Evolutionary conservation across 2,888 invertebrate genomes (phyloP).

Genomic region (Patella depressa): DNA sequence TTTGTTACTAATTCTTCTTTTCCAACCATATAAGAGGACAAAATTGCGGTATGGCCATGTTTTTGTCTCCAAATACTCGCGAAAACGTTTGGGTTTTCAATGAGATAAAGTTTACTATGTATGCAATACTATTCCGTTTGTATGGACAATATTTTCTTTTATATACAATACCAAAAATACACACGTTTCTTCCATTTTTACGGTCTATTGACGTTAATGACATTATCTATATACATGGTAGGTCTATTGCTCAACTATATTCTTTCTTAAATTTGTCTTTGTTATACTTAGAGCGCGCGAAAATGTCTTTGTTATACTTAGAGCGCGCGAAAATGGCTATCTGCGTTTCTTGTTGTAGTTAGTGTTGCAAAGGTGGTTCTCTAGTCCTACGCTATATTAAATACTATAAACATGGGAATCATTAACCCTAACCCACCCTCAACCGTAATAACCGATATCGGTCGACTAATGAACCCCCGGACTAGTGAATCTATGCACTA

Average conservation of each 20-base stretch:
- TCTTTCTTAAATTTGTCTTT: background rate
- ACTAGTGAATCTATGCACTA: too few species aligned
- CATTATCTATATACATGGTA: background rate
- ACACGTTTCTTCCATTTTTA: background rate
- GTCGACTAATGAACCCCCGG: too few species aligned
- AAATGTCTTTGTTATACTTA: too few species aligned
- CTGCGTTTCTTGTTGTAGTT: too few species aligned
- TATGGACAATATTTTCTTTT: background rate
- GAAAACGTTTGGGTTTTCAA: background rate
- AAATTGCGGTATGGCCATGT: background rate
- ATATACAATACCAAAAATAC: background rate
- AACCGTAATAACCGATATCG: too few species aligned
- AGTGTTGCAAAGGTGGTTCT: too few species aligned
- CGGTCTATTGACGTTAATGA: background rate
- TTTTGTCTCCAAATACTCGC: background rate
- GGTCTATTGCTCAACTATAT: background rate
- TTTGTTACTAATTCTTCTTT: background rate
- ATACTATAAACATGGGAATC: too few species aligned
- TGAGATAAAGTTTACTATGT: background rate
- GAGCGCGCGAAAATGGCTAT: too few species aligned
- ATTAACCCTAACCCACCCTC: too few species aligned
- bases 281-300: too few species aligned
- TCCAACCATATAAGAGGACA: background rate
- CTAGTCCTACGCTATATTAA: too few species aligned
- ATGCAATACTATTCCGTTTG: background rate